Evolutionary conservation across 2,113 vertebrate species (phyloP).

Genomic region (Paracanthobrama guichenoti): DNA sequence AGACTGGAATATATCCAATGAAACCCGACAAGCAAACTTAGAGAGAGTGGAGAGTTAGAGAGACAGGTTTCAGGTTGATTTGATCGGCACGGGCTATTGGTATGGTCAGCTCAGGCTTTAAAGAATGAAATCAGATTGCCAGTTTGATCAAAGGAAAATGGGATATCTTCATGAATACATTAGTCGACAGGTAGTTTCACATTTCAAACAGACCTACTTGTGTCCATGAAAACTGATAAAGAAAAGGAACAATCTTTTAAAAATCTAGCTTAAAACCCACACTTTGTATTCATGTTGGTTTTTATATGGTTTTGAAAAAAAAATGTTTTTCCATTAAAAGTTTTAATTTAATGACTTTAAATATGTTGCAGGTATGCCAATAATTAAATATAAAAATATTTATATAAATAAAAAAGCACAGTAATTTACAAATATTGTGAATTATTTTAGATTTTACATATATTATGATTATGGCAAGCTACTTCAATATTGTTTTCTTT

Average conservation of each 20-base stretch:
- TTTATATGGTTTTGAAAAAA: neutral
- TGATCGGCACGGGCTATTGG: conserved; percentile 19
- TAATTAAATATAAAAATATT: too few relatives aligned
- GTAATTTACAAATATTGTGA: too few relatives aligned
- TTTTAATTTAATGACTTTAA: neutral
- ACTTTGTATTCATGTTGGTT: neutral
- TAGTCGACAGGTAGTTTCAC: neutral
- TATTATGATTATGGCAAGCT: neutral
- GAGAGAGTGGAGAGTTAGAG: neutral
- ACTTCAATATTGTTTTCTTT: neutral
- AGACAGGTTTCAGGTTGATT: conserved; percentile 22
- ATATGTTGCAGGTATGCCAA: too few relatives aligned
- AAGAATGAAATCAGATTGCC: conserved; percentile 17
- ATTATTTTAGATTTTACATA: too few relatives aligned
- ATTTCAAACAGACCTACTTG: neutral
- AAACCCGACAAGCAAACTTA: conserved; percentile 11
- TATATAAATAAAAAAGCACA: too few relatives aligned
- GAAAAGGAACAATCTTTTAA: neutral
- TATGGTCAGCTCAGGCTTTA: conserved; percentile 20
- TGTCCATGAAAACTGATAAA: neutral
- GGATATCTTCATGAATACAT: neutral
- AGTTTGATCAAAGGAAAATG: conserved; percentile 25
- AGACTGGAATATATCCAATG: conserved; percentile 30
- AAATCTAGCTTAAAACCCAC: neutral
- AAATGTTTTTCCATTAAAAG: neutral